These are phyloP conservation scores for Rotaria macrura DNA, from an alignment of 2,888 invertebrate species.

Conservation along the genomic window DNA sequence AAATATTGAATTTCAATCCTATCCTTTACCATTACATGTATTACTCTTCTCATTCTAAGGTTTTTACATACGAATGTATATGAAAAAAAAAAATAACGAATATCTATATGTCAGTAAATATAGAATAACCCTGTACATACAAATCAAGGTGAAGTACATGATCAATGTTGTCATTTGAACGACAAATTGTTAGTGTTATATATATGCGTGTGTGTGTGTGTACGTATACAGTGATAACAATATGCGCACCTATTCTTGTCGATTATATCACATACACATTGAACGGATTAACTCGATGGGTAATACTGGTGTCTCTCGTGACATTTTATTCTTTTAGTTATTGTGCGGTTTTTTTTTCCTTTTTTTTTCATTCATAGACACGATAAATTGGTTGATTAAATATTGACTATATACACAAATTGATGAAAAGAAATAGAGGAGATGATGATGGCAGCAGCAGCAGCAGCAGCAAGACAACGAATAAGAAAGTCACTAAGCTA, in stretches of 20 bases:
- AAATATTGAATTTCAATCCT: neutral
- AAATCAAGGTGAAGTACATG: neutral
- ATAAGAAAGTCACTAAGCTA: neutral
- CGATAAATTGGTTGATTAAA: slow-evolving; percentile 3
- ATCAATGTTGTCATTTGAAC: neutral
- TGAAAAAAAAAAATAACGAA: neutral
- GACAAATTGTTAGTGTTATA: neutral
- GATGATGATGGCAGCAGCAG: too few species aligned
- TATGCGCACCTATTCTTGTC: neutral
- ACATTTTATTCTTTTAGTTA: neutral
- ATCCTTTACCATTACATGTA: neutral
- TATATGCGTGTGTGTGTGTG: neutral
- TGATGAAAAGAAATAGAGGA: neutral
- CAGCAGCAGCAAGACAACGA: neutral
- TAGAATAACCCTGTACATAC: neutral
- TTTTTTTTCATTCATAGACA: neutral
- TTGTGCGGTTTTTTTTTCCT: neutral
- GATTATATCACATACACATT: neutral
- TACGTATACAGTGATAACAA: neutral
- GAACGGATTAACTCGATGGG: neutral
- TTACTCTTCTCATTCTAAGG: neutral
- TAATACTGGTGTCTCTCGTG: neutral
- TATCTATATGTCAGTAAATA: neutral
- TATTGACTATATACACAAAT: neutral
- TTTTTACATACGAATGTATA: neutral